phyloP scores from a whole-genome alignment of 1,140 invertebrate species.

The Drosophila lini region DNA sequence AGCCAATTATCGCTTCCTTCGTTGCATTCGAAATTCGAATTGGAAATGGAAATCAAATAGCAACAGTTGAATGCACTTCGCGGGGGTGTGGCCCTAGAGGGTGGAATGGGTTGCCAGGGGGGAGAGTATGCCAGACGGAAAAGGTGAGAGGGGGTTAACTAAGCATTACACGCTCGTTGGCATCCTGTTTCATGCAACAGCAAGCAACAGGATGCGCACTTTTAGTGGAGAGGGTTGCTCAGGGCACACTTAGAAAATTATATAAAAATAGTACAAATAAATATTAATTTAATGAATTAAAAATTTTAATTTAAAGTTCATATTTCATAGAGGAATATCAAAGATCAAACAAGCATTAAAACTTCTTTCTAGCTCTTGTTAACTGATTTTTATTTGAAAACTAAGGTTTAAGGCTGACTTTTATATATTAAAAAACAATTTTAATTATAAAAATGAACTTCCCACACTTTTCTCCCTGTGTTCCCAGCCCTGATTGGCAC shows the following conservation, averaged over 20 bases:
- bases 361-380: not conserved
- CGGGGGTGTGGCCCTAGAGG: conserved; percentile 30
- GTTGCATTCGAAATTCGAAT: conserved; percentile 61
- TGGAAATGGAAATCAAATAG: conserved; percentile 70
- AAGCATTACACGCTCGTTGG: conserved; percentile 75
- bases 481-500: conserved; percentile 58
- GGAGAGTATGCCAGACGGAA: not conserved
- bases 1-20: conserved; percentile 57
- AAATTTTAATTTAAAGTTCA: not conserved
- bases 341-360: not conserved
- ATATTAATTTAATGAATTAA: not conserved
- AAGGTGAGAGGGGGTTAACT: conserved; percentile 8
- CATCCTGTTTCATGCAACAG: conserved; percentile 82
- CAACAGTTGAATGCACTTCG: conserved; percentile 58
- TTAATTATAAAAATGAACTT: not conserved
- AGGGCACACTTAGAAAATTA: conserved; percentile 35
- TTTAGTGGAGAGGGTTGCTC: conserved; percentile 44
- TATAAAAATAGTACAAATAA: not conserved
- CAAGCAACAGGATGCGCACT: conserved; percentile 75
- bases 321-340: not conserved
- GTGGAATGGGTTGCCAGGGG: not conserved
- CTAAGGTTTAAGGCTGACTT: too few relatives aligned
- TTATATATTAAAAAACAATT: too few relatives aligned
- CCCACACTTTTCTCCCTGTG: not conserved
- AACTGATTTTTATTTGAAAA: not conserved